Conservation (phyloP, 2,888 invertebrate species). For the Chydorus sphaericus region DNA sequence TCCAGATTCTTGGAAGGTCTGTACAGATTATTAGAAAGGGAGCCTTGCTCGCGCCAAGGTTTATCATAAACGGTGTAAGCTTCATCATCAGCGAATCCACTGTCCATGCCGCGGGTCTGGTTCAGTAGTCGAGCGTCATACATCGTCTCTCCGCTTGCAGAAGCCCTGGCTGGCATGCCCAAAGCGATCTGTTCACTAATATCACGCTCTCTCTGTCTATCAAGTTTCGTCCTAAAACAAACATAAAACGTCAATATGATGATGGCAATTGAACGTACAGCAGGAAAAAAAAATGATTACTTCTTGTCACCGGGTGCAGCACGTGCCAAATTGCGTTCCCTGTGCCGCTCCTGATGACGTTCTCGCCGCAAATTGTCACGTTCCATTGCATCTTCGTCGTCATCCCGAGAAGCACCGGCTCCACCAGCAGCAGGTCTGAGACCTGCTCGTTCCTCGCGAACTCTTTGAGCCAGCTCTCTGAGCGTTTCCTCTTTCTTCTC, state of each 20-base stretch:
- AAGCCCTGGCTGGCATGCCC: slow-evolving; percentile 73
- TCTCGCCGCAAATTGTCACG: slow-evolving; percentile 76
- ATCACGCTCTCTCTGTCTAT: slow-evolving; percentile 83
- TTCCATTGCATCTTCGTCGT: slow-evolving; percentile 57
- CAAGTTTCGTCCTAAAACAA: slow-evolving; percentile 52
- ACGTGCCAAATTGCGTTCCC: slow-evolving; percentile 81
- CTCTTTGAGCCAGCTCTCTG: slow-evolving; percentile 81
- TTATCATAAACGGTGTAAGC: slow-evolving; percentile 96
- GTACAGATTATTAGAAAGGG: slow-evolving; percentile 77
- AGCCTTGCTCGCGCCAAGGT: slow-evolving; percentile 85
- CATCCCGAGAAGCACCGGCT: slow-evolving; percentile 19
- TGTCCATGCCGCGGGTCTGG: slow-evolving; percentile 76
- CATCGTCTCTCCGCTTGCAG: slow-evolving; percentile 54
- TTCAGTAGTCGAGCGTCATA: slow-evolving; percentile 96
- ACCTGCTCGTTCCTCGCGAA: slow-evolving; percentile 88
- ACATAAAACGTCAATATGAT: slow-evolving; percentile 1
- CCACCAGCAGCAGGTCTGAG: slow-evolving; percentile 36
- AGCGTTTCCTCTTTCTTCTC: slow-evolving; percentile 94
- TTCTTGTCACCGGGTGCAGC: slow-evolving; percentile 75
- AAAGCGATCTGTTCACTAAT: slow-evolving; percentile 97
- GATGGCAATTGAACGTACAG: not conserved
- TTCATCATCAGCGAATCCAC: slow-evolving; percentile 92
- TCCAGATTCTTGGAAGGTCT: slow-evolving; percentile 75
- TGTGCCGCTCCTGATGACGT: slow-evolving; percentile 74
- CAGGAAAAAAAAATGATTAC: not conserved